Conservation (phyloP, 2,797 vertebrate species). For the Oryzias dopingdopingensis region DNA sequence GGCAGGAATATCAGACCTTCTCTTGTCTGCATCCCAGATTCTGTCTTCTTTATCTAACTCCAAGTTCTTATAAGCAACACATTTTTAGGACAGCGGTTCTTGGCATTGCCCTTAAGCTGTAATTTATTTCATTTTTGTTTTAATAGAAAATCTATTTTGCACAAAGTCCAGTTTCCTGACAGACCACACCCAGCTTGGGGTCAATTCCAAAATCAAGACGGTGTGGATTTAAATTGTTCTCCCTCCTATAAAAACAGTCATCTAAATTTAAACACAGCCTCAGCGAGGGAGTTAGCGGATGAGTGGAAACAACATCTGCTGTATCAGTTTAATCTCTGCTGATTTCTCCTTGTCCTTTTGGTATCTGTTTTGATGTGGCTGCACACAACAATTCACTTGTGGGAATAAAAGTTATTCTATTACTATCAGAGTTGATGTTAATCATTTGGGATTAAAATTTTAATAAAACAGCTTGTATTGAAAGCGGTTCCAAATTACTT, state of each 20-base stretch:
- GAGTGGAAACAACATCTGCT: constrained; percentile 44
- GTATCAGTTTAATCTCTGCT: constrained; percentile 44
- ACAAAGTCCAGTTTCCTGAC: constrained; percentile 28
- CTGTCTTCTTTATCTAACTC: constrained; percentile 5
- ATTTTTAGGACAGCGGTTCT: constrained; percentile 26
- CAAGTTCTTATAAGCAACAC: constrained; percentile 2
- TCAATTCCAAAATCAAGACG: constrained; percentile 56
- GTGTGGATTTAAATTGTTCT: constrained; percentile 50
- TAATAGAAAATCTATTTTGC: constrained; percentile 32
- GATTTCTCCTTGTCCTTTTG: constrained; percentile 39
- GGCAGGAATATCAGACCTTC: constrained; percentile 19
- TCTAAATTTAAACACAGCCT: constrained; percentile 59
- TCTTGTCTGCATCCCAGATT: constrained; percentile 17
- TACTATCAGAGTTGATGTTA: neutral
- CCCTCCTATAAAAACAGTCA: constrained; percentile 41
- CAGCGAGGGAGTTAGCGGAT: constrained; percentile 28
- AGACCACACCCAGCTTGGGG: constrained; percentile 64
- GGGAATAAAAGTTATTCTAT: neutral
- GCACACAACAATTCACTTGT: constrained; percentile 8
- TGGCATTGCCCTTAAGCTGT: constrained; percentile 13
- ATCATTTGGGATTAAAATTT: neutral
- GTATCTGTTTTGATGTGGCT: constrained; percentile 11
- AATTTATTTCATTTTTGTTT: constrained; percentile 17
- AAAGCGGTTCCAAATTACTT: neutral
- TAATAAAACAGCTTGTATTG: constrained; percentile 2